Percentiles rank a stretch among this genome's conserved stretches.
phyloP scores from a whole-genome alignment of 92 coral and sea anemone genomes.

The Phenganax subtilis region DNA sequence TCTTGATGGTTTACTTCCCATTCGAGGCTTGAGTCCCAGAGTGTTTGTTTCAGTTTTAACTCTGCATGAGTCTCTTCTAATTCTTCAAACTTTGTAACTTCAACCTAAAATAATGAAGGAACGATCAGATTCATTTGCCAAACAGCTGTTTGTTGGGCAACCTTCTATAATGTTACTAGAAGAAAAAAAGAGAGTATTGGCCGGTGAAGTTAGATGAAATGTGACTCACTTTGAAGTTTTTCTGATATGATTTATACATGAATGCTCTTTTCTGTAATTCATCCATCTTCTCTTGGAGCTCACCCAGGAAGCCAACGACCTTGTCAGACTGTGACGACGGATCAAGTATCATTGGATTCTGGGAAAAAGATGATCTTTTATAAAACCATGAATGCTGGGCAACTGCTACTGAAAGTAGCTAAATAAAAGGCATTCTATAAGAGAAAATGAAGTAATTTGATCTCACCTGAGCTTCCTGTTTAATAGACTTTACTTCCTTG shows the following conservation, averaged over 20 bases:
- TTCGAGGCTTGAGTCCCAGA: constrained; percentile 87
- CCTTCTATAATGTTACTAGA: too few species aligned
- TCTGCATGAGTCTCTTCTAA: constrained; percentile 93
- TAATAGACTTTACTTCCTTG: constrained; percentile 87
- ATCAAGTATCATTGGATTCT: constrained; percentile 96
- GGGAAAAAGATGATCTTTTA: background rate
- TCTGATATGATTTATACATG: constrained; percentile 84
- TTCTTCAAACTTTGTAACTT: constrained; percentile 95
- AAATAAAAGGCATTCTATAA: too few species aligned
- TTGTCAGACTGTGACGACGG: constrained; percentile 74
- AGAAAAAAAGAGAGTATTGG: too few species aligned
- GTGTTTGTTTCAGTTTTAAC: constrained; percentile 73
- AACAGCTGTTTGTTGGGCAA: too few species aligned
- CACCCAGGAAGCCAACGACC: constrained; percentile 64
- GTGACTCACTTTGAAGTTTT: constrained; percentile 74
- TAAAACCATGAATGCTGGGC: too few species aligned
- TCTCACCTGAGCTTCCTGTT: constrained; percentile 91
- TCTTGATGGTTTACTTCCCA: constrained; percentile 78
- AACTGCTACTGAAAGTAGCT: too few species aligned
- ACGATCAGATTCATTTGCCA: too few species aligned
- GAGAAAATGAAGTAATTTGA: background rate
- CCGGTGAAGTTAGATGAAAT: background rate
- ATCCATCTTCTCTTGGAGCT: constrained; percentile 83
- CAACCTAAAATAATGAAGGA: constrained; percentile 53
- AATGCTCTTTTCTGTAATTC: constrained; percentile 65